Conservation (phyloP, 2,888 invertebrate species). For the Xestoiulus laeticollis region DNA sequence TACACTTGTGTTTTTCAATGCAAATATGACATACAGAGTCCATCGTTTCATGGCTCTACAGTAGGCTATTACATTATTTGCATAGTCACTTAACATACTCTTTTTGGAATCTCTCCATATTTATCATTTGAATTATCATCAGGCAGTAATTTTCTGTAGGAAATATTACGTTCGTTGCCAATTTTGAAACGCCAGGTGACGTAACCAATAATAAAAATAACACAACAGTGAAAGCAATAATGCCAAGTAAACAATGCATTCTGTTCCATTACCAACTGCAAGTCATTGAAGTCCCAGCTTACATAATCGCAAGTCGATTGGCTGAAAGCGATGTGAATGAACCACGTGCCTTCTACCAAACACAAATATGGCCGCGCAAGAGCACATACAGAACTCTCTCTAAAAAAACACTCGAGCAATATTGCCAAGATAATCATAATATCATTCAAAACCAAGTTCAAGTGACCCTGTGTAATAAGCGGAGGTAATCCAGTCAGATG, state of each 20-base stretch:
- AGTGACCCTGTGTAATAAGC: background rate
- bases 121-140: too few relatives aligned
- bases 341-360: background rate
- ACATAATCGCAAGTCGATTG: background rate
- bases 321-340: background rate
- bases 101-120: too few relatives aligned
- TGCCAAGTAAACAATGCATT: background rate
- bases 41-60: too few relatives aligned
- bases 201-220: background rate
- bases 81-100: too few relatives aligned
- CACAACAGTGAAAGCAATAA: background rate
- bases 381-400: background rate
- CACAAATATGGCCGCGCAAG: background rate
- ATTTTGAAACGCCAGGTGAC: background rate
- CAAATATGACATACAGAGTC: too few relatives aligned
- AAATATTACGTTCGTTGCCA: too few relatives aligned
- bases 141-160: too few relatives aligned
- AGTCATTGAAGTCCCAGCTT: background rate
- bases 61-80: too few relatives aligned
- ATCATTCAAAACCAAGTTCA: background rate
- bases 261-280: background rate
- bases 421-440: background rate
- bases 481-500: background rate
- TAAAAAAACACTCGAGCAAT: background rate
- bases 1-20: too few relatives aligned